Percentiles rank a stretch among this genome's conserved stretches.
phyloP scores from a whole-genome alignment of 2,797 vertebrate species.

The Phataginus tetradactyla region DNA sequence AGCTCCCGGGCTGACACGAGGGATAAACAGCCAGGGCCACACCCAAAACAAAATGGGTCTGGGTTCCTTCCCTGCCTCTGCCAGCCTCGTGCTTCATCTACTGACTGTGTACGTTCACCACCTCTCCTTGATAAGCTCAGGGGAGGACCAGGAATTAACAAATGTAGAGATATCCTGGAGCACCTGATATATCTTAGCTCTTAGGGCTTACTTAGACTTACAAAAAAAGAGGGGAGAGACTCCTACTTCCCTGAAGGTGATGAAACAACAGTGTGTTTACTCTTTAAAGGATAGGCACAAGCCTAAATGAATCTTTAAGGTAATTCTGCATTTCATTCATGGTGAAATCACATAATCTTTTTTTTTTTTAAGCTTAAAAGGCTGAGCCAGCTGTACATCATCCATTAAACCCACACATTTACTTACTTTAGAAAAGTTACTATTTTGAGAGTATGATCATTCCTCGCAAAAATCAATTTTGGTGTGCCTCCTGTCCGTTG shows the following conservation, averaged over 20 bases:
- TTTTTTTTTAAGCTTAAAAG: conserved; percentile 23
- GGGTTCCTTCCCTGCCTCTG: background rate
- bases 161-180: background rate
- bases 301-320: conserved; percentile 12
- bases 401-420: conserved; percentile 43
- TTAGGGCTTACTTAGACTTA: background rate
- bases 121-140: background rate
- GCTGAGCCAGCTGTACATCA: conserved; percentile 43
- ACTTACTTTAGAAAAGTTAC: conserved; percentile 50
- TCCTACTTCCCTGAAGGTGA: background rate
- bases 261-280: background rate
- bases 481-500: conserved; percentile 37
- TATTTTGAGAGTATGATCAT: conserved; percentile 31
- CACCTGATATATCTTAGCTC: background rate
- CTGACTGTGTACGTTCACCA: background rate
- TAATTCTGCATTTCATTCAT: conserved; percentile 57
- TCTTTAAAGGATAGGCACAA: conserved; percentile 21
- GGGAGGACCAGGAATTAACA: background rate
- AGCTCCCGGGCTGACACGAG: no score
- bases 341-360: background rate
- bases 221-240: background rate
- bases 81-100: background rate
- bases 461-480: background rate
- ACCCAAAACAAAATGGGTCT: background rate
- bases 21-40: no score